These are phyloP conservation scores for Pitangus sulphuratus DNA, from an alignment of 2,797 vertebrate species.

Conservation along the genomic window DNA sequence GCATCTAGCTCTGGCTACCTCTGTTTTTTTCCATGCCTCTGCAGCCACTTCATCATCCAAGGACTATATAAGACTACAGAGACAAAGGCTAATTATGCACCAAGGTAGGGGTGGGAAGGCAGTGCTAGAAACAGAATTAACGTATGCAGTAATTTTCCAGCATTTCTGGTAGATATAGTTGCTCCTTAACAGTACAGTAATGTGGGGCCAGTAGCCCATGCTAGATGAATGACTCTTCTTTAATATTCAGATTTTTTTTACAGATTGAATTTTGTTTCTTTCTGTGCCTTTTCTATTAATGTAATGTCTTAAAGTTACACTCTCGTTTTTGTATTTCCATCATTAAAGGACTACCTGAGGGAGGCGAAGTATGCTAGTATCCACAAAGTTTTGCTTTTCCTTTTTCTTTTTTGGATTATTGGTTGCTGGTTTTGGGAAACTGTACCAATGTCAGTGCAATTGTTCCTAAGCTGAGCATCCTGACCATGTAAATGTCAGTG, in stretches of 20 bases:
- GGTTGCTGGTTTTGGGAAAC: neutral
- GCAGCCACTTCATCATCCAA: neutral
- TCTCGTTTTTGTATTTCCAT: neutral
- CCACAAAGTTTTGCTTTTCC: neutral
- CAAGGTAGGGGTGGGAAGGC: neutral
- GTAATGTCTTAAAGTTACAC: rapidly evolving
- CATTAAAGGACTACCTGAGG: neutral
- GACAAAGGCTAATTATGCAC: neutral
- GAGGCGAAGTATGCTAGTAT: neutral
- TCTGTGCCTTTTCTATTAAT: neutral
- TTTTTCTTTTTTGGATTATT: neutral
- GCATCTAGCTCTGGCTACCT: neutral
- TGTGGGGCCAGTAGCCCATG: neutral
- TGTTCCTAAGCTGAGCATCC: neutral
- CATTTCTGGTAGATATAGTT: neutral
- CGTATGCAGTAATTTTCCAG: neutral
- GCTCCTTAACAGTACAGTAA: neutral
- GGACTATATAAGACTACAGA: neutral
- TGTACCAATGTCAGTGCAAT: neutral
- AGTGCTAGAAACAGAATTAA: neutral
- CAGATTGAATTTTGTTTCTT: neutral
- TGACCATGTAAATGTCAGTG: neutral
- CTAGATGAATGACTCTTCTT: neutral
- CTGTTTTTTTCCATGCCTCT: neutral
- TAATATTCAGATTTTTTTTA: neutral